Percentiles rank a stretch among this genome's conserved stretches.
phyloP scores from a whole-genome alignment of 2,797 vertebrate species.

The Sebastes elongatus region DNA sequence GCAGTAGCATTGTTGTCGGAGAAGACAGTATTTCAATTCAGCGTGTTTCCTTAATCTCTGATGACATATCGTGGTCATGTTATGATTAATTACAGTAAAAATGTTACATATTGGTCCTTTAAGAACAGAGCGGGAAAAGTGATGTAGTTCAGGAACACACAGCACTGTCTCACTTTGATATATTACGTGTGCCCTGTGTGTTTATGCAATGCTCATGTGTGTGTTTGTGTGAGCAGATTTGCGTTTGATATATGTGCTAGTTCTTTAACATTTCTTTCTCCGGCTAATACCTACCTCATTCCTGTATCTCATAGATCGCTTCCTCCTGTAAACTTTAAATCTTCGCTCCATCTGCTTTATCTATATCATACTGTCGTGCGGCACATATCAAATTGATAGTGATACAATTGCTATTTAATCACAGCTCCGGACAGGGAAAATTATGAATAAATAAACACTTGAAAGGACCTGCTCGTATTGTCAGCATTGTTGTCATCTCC shows the following conservation, averaged over 20 bases:
- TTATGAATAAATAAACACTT: conserved; percentile 59
- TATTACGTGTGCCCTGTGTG: background rate
- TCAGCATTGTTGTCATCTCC: conserved; percentile 70
- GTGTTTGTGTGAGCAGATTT: background rate
- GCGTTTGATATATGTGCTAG: background rate
- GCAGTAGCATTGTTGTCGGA: too few species aligned
- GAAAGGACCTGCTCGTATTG: conserved; percentile 63
- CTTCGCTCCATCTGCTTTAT: background rate
- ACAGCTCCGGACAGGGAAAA: conserved; percentile 48
- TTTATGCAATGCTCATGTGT: background rate
- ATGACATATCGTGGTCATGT: too few species aligned
- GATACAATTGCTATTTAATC: conserved; percentile 58
- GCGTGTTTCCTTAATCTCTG: too few species aligned
- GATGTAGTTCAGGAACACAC: background rate
- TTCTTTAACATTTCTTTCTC: background rate
- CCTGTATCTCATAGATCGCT: background rate
- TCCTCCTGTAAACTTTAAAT: conserved; percentile 6
- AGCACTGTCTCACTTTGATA: conserved; percentile 8
- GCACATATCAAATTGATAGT: conserved; percentile 18
- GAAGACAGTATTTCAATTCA: too few species aligned
- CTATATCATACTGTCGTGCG: background rate
- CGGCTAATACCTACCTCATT: background rate
- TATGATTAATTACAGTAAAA: too few species aligned
- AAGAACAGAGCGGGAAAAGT: conserved; percentile 38
- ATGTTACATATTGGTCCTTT: too few species aligned